Conservation (phyloP, 2,888 invertebrate genomes). For the Drosophila austrosaltans region DNA sequence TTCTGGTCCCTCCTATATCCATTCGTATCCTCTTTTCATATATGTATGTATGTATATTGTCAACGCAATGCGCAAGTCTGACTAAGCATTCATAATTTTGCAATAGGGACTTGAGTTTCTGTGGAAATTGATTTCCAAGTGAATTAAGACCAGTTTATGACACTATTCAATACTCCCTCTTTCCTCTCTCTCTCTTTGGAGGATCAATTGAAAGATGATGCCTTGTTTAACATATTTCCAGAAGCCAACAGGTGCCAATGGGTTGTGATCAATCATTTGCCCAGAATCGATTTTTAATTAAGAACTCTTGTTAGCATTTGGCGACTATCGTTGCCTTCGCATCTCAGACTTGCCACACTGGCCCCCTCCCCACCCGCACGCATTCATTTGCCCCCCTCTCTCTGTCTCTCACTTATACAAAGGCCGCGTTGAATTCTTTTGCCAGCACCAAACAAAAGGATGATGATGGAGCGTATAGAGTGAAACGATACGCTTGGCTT, state of each 20-base stretch:
- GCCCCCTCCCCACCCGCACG: not conserved
- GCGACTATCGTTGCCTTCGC: constrained; percentile 60
- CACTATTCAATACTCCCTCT: constrained; percentile 37
- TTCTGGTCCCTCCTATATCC: constrained; percentile 14
- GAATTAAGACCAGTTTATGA: constrained; percentile 69
- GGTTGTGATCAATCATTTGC: constrained; percentile 82
- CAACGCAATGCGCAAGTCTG: constrained; percentile 66
- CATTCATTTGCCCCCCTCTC: constrained; percentile 55
- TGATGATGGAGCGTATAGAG: constrained; percentile 19
- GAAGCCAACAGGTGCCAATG: constrained; percentile 84
- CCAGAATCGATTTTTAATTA: constrained; percentile 83
- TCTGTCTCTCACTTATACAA: constrained; percentile 45
- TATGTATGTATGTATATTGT: constrained; percentile 58
- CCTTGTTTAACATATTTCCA: constrained; percentile 83
- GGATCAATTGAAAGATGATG: constrained; percentile 65
- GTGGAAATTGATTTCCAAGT: constrained; percentile 35
- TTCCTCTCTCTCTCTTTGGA: not conserved
- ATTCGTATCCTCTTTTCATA: constrained; percentile 18
- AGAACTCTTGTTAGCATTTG: constrained; percentile 83
- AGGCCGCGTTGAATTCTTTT: constrained; percentile 64
- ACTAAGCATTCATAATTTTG: constrained; percentile 66
- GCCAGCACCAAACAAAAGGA: constrained; percentile 48
- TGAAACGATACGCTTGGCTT: constrained; percentile 39
- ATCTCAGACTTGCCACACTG: constrained; percentile 1
- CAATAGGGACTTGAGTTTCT: constrained; percentile 63